Evolutionary conservation across 2,113 vertebrate species (phyloP).

Genomic region (Antigone vipio): DNA sequence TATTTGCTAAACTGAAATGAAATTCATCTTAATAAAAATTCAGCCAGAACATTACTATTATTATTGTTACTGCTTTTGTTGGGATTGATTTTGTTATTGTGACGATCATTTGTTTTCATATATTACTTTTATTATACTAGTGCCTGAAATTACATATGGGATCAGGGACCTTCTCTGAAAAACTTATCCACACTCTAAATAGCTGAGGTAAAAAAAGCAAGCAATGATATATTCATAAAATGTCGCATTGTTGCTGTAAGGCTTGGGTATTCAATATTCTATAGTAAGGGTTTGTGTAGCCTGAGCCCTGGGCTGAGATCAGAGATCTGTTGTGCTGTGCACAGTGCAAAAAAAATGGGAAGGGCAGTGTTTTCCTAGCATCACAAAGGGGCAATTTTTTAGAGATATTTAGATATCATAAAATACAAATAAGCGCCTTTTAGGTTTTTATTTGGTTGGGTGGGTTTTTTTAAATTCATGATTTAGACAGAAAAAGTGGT

Average conservation of each 20-base stretch:
- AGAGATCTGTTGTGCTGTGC: neutral
- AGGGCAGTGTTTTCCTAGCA: neutral
- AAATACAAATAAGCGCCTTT: neutral
- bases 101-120: neutral
- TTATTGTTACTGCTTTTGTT: neutral
- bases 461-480: neutral
- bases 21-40: conserved; percentile 9
- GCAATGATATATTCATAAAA: neutral
- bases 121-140: neutral
- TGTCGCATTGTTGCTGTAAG: neutral
- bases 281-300: neutral
- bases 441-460: neutral
- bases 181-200: neutral
- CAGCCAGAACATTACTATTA: neutral
- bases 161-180: neutral
- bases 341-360: neutral
- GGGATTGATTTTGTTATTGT: neutral
- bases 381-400: neutral
- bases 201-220: neutral
- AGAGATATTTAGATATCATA: neutral
- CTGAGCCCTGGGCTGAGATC: neutral
- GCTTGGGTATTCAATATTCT: neutral
- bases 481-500: neutral
- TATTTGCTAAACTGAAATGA: neutral
- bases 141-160: neutral